Evolutionary conservation across 2,888 invertebrate genomes (phyloP), one percentile per base, ranked within the genome.

Genomic region (Helicoverpa assulta): DNA sequence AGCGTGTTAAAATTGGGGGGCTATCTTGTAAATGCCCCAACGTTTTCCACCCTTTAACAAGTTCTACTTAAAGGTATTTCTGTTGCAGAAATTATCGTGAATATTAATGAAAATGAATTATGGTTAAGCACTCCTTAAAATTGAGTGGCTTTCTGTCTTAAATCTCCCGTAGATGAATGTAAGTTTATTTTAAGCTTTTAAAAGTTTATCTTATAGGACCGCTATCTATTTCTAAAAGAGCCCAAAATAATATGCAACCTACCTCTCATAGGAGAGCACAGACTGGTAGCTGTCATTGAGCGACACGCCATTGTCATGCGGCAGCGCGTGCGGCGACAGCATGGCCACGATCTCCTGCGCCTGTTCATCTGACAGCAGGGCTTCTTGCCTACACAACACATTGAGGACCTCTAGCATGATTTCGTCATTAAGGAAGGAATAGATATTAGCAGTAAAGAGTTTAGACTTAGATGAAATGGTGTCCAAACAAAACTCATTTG

Each of bases 261-360:
- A 95, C 95, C 96, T 96, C 92, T 96, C 96, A 75, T 96, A 96
- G 1, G 95, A 95, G 91, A 96, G 95, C 92, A 96, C 94, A 84
- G 96, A 96, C 93, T 96, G 96, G 93, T 96, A 96, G 92, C 96
- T 96, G 86, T 96, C 96, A 90, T 95, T 93, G 90, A 96, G 96
- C 89, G 96, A 96, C 82, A 95, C 94, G 86, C 94, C 95, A 72
- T 94, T 94, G 86, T 94, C 94, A 76, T 91, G 91, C 76, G 92
- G 92, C 86, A 92, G 90, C 83, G 94, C 89, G 90, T 96, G 96
- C 81, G 97, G 97, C 80, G 97, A 97, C 86, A 98, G 91, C 90
- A 98, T 96, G 89, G 98, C 97, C 82, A 97, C 97, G 82, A 98
- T 98, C 96, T 98, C 98, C 92, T 98, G 98, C 82, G 98, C 98